Evolutionary conservation across 2,888 invertebrate species (phyloP).

Genomic region (Liodrosophila aerea): DNA sequence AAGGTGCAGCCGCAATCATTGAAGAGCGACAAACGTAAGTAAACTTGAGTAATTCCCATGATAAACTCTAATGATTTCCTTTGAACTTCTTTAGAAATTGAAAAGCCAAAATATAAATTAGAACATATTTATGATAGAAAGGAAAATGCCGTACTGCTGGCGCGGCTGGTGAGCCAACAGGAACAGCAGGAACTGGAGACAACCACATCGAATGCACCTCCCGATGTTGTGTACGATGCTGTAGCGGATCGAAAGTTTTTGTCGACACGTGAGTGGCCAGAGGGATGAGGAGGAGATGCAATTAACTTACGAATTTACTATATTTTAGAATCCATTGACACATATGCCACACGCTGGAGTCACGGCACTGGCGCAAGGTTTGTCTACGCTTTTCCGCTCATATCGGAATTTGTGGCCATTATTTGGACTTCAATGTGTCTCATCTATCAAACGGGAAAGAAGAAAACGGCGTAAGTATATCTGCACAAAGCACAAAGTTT

Average conservation of each 20-base stretch:
- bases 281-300: neutral
- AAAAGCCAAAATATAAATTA: slow-evolving; percentile 66
- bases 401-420: slow-evolving; percentile 79
- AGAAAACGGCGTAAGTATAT: slow-evolving; percentile 72
- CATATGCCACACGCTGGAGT: slow-evolving; percentile 71
- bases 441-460: slow-evolving; percentile 77
- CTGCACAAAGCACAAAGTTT: too few relatives aligned
- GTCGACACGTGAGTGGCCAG: slow-evolving; percentile 56
- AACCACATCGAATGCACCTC: slow-evolving; percentile 41
- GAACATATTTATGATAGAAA: slow-evolving; percentile 66
- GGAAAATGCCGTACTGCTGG: slow-evolving; percentile 45
- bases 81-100: slow-evolving; percentile 38
- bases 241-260: slow-evolving; percentile 71
- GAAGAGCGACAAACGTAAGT: slow-evolving; percentile 60
- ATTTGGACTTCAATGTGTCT: slow-evolving; percentile 80
- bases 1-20: slow-evolving; percentile 28
- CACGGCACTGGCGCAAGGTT: slow-evolving; percentile 68
- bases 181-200: slow-evolving; percentile 10
- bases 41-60: too few relatives aligned
- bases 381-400: slow-evolving; percentile 76
- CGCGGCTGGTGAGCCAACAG: slow-evolving; percentile 36
- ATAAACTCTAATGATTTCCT: too few relatives aligned
- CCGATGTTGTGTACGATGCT: slow-evolving; percentile 56
- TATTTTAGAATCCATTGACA: slow-evolving; percentile 72
- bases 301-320: neutral